phyloP scores from a whole-genome alignment of 2,113 vertebrate species.

The Isichthys henryi region DNA sequence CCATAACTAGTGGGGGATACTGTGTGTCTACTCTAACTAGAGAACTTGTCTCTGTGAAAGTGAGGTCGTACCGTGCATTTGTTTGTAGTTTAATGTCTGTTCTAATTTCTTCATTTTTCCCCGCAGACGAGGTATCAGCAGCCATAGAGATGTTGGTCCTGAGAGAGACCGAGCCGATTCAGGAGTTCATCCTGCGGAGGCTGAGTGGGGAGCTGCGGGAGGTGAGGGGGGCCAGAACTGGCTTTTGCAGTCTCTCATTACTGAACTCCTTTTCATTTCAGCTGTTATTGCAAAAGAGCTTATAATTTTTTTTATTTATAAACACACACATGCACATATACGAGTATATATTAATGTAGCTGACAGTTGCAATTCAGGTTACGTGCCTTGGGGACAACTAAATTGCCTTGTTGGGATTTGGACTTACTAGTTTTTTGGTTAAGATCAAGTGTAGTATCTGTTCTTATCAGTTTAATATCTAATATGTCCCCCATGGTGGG shows the following conservation, averaged over 20 bases:
- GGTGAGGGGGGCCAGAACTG: slow-evolving; percentile 51
- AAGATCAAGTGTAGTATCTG: too few relatives aligned
- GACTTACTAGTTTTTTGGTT: neutral
- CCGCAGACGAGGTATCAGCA: slow-evolving; percentile 51
- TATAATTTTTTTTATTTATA: neutral
- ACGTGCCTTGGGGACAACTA: neutral
- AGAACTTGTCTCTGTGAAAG: neutral
- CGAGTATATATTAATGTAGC: neutral
- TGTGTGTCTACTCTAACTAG: neutral
- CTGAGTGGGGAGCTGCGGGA: slow-evolving; percentile 70
- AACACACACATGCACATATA: too few relatives aligned
- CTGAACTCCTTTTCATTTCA: neutral
- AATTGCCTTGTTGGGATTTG: neutral
- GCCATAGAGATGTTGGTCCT: slow-evolving; percentile 54
- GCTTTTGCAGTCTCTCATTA: neutral
- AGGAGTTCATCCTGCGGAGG: slow-evolving; percentile 69
- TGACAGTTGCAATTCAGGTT: neutral
- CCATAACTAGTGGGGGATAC: neutral
- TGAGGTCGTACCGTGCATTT: neutral
- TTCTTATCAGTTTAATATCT: too few relatives aligned
- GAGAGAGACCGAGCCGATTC: slow-evolving; percentile 58
- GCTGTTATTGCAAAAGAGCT: neutral
- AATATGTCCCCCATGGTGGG: too few relatives aligned
- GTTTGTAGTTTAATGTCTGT: slow-evolving; percentile 6
- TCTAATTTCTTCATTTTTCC: neutral